A percentile compares a stretch with the other conserved stretches of the same genome.
Evolutionary conservation across 2,888 invertebrate genomes (phyloP).

Genomic region (Cenopis cana): DNA sequence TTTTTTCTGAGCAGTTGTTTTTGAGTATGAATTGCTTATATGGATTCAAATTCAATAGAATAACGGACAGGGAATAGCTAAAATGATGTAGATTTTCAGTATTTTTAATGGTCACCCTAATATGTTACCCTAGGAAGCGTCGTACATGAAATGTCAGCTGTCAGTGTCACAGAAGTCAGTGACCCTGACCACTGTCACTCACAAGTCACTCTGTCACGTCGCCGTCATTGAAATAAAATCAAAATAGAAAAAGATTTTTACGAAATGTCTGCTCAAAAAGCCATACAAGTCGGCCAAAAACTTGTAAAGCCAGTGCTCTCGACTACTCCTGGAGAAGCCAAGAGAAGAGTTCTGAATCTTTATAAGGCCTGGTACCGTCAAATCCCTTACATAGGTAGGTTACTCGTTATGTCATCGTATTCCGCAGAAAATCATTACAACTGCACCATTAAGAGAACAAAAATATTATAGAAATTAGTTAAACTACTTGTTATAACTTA

Average conservation of each 20-base stretch:
- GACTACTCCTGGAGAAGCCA: constrained; percentile 90
- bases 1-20: too few species aligned
- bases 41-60: too few species aligned
- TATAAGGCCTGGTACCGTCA: constrained; percentile 98
- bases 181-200: too few species aligned
- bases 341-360: constrained; percentile 92
- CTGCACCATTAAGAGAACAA: not conserved
- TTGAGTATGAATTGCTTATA: too few species aligned
- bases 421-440: constrained; percentile 14
- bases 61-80: too few species aligned
- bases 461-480: not conserved
- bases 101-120: too few species aligned
- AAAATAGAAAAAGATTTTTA: constrained; percentile 22
- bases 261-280: constrained; percentile 72
- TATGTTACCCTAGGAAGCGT: too few species aligned
- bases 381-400: constrained; percentile 94
- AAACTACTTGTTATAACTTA: not conserved
- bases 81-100: too few species aligned
- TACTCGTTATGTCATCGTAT: constrained; percentile 77
- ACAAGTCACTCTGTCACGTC: not conserved
- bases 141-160: too few species aligned
- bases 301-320: constrained; percentile 96
- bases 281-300: constrained; percentile 79
- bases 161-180: constrained; percentile 7
- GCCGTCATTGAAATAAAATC: constrained; percentile 9